These are phyloP conservation scores for Planiliza haematocheilus DNA, from an alignment of 2,113 vertebrate genomes.

Conservation along the genomic window DNA sequence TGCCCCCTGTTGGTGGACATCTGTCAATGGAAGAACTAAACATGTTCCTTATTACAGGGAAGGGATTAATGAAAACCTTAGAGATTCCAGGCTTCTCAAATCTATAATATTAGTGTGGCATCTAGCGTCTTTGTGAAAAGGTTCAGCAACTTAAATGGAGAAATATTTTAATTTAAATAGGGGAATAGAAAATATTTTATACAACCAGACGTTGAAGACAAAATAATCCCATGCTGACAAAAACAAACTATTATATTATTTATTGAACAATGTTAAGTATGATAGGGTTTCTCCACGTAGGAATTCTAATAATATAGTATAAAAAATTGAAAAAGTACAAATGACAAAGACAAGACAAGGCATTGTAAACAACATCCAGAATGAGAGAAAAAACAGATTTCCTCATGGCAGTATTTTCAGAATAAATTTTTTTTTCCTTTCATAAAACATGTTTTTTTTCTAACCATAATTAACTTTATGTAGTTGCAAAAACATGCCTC, in stretches of 20 bases:
- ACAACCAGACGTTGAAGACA: no score
- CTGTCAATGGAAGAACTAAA: neutral
- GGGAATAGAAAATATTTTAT: neutral
- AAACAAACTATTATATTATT: conserved; percentile 72
- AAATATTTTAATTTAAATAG: conserved; percentile 1
- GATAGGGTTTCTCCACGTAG: conserved; percentile 75
- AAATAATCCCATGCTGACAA: neutral
- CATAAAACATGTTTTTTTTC: conserved; percentile 59
- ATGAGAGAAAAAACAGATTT: conserved; percentile 66
- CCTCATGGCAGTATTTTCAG: conserved; percentile 65
- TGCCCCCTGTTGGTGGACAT: conserved; percentile 73
- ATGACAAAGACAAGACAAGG: conserved; percentile 75
- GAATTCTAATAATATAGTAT: conserved; percentile 84
- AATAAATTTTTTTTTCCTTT: conserved; percentile 54
- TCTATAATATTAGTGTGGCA: no score
- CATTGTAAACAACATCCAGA: conserved; percentile 80
- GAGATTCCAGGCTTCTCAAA: no score
- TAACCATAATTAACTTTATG: conserved; percentile 55
- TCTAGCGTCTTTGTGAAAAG: neutral
- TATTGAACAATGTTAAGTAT: conserved; percentile 81
- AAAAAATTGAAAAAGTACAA: conserved; percentile 86
- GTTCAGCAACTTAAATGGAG: neutral
- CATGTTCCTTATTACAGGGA: neutral
- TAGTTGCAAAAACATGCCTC: conserved; percentile 67
- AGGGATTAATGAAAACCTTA: neutral